Base-by-base conservation (phyloP, 2,113 vertebrate genomes). In the Percina caprodes region DNA sequence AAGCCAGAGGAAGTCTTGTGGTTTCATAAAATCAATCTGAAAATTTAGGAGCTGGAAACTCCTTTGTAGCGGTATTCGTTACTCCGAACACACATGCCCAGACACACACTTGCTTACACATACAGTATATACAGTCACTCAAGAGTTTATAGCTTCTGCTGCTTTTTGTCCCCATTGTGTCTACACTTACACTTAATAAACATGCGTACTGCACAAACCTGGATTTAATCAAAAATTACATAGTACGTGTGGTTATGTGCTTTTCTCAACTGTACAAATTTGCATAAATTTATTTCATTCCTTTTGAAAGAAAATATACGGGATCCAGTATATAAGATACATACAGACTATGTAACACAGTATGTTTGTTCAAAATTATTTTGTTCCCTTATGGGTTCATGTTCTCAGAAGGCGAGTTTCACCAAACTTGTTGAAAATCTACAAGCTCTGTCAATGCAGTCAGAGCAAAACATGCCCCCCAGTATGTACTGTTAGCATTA, bases 401-500 rank as follows among this genome's bases (percentile, higher is more conserved):
- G 30, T 60, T 63, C 48, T 49, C 46, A 72, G 62, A 26, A 66
- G 62, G 60, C 21, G 46, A 60, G 65, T 80, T 84, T 71, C 23
- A 23, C 6, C 33, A 73, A 69, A 86, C 49, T 49, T 79, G 56
- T 70, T 51, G 13, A 68, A 71, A 80, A 83, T 78, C 46, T 23
- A 33, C 63, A 66, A 45, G 72, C 81, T 71, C 63, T 84, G 77
- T 89, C 86, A 86, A 18, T 5, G 4, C 48, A 2, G 63, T 39
- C 23, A 55, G 86, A 74, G 71, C 18, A 18, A 80, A 82, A 46
- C 63, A 63, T 76, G 60, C 75, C 72, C 26, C 26, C 23, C 49
- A 73, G 73, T 79, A 51, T 76, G 79, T 69, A 48, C 65, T 70
- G 26, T 76, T 52, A 42, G 75, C 77, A 87, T 92, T 90, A 92